Evolutionary conservation across 2,888 invertebrate genomes (phyloP), one percentile per base, ranked within the genome.

Genomic region (Campoplex capitator): DNA sequence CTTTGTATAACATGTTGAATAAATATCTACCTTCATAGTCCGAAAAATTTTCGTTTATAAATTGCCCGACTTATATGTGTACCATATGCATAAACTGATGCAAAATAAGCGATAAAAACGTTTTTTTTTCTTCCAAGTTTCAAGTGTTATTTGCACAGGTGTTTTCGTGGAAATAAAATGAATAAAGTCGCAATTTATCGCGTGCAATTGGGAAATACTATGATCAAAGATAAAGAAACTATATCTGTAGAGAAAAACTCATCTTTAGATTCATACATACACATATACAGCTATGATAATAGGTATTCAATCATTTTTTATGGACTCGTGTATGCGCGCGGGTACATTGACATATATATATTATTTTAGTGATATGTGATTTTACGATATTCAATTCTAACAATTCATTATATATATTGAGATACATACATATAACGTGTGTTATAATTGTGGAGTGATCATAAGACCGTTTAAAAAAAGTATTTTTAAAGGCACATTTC

Each of bases 361-460:
- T 48, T 32, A 6, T 8, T 8, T 32, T 71, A 48, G 23, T 28
- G 48, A n/a, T 16, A 18, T 2, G 51, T 51, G 28, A 32, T 58
- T 58, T 28, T 13, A 58, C 28, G 58, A 58, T 28, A 58, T 58
- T 58, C 28, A 58, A 58, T 58, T 58, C 28, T 58, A 28, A 58
- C 28, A 28, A 13, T 32, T 58, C 28, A 58, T 32, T 6, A 42
- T 9, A 42, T 42, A 42, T 42, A 42, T 42, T 8, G 3, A 42
- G 42, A 18, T 32, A 7, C 13, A 62, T 32, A 32, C 13, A 7
- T n/a, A 18, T 51, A 51, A 51, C 18, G 16, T n/a, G 32, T 62
- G 62, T 62, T 62, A 16, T 62, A 62, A 62, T 62, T 62, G 32
- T 32, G 3, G 32, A 62, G 62, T 32, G 62, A 62, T 62, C 32